phyloP scores from a whole-genome alignment of 1,140 invertebrate species.

The Euura saliciscinereae region DNA sequence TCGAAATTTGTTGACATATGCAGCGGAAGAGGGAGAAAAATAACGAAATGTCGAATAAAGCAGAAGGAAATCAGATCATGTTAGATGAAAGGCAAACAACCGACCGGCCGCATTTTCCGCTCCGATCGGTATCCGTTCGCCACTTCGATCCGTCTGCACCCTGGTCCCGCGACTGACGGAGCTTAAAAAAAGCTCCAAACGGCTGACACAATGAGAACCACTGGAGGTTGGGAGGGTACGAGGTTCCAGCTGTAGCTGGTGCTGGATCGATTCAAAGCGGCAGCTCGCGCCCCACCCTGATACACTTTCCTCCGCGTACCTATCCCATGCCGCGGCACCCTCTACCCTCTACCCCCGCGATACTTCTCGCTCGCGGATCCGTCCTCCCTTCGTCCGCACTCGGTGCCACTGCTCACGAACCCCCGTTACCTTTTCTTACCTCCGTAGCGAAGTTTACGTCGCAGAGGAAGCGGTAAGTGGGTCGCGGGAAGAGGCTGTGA shows the following conservation, averaged over 20 bases:
- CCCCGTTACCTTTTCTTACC: constrained; percentile 21
- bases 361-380: background rate
- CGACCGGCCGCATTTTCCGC: constrained; percentile 48
- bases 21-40: constrained; percentile 17
- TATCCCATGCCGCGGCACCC: constrained; percentile 20
- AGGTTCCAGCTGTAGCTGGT: constrained; percentile 46
- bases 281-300: constrained; percentile 54
- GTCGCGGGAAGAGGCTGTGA: constrained; percentile 38
- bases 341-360: background rate
- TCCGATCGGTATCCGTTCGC: background rate
- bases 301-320: constrained; percentile 47
- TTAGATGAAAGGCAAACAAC: too few relatives aligned
- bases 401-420: constrained; percentile 12
- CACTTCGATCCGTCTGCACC: background rate
- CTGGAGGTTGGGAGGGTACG: constrained; percentile 37
- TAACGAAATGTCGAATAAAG: constrained; percentile 10
- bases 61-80: constrained; percentile 59
- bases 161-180: background rate
- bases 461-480: constrained; percentile 24
- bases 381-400: background rate
- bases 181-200: background rate
- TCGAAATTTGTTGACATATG: too few relatives aligned
- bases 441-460: background rate
- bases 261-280: constrained; percentile 58
- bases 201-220: constrained; percentile 40